Evolutionary conservation across 2,797 vertebrate species (phyloP).

Genomic region (Diplodus puntazzo): DNA sequence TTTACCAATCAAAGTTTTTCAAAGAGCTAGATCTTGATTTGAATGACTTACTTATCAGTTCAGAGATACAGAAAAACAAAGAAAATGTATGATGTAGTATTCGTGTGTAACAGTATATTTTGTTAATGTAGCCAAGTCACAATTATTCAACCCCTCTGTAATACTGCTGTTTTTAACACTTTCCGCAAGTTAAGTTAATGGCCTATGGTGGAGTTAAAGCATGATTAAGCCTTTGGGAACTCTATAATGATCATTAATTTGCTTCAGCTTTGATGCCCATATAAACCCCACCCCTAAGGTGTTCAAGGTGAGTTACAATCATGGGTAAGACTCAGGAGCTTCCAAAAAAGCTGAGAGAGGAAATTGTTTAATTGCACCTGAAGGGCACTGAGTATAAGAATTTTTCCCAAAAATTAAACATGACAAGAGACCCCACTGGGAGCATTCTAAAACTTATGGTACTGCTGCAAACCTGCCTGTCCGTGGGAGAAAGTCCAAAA

Average conservation of each 20-base stretch:
- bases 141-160: not conserved
- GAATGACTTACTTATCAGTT: too few relatives aligned
- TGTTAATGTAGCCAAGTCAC: not conserved
- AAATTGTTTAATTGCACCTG: not conserved
- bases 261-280: not conserved
- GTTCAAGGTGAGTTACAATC: not conserved
- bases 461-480: not conserved
- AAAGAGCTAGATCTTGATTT: too few relatives aligned
- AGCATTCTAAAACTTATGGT: not conserved
- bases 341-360: not conserved
- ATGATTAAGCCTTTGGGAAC: not conserved
- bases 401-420: not conserved
- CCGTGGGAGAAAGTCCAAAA: not conserved
- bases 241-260: not conserved
- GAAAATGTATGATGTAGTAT: too few relatives aligned
- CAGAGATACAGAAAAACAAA: too few relatives aligned
- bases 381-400: not conserved
- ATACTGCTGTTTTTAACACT: not conserved
- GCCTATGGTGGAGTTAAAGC: not conserved
- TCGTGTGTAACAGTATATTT: too few relatives aligned
- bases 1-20: too few relatives aligned
- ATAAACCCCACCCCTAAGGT: not conserved
- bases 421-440: not conserved
- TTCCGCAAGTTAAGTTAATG: not conserved
- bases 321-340: not conserved